These are phyloP conservation scores for Zonitis immaculata DNA, from an alignment of 2,888 invertebrate species.

Conservation along the genomic window DNA sequence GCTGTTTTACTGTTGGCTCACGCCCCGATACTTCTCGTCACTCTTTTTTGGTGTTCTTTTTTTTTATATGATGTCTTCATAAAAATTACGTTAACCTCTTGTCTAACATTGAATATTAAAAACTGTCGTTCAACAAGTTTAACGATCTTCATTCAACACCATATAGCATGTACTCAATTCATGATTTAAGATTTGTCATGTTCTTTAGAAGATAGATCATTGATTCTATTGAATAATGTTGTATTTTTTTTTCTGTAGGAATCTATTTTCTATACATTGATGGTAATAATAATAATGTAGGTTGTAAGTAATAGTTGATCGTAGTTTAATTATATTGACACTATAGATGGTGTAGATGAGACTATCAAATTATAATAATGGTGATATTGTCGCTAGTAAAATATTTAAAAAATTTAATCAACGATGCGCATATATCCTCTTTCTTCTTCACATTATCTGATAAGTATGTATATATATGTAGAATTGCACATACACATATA, in stretches of 20 bases:
- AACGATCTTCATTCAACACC: not conserved
- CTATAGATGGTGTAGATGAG: not conserved
- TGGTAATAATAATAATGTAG: not conserved
- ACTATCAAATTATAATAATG: not conserved
- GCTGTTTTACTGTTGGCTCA: conserved; percentile 33
- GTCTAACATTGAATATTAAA: conserved; percentile 14
- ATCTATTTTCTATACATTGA: too few relatives aligned
- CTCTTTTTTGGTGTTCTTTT: too few relatives aligned
- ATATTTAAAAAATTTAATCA: conserved; percentile 39
- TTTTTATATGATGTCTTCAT: conserved; percentile 16
- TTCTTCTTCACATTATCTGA: conserved; percentile 3
- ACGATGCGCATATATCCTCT: conserved; percentile 18
- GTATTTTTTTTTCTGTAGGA: too few relatives aligned
- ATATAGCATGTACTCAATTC: too few relatives aligned
- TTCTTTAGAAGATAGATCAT: not conserved
- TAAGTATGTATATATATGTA: not conserved
- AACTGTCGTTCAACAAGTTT: not conserved
- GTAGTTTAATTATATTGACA: not conserved
- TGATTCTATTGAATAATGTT: too few relatives aligned
- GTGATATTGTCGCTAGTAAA: conserved; percentile 14
- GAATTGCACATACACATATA: conserved; percentile 14
- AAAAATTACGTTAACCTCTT: conserved; percentile 16
- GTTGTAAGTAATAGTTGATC: not conserved
- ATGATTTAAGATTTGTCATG: not conserved
- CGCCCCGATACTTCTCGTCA: conserved; percentile 5